Percentiles rank a stretch among this genome's conserved stretches.
Conservation (phyloP, 2,888 invertebrate species). For the Leptinotarsa peninsularis region DNA sequence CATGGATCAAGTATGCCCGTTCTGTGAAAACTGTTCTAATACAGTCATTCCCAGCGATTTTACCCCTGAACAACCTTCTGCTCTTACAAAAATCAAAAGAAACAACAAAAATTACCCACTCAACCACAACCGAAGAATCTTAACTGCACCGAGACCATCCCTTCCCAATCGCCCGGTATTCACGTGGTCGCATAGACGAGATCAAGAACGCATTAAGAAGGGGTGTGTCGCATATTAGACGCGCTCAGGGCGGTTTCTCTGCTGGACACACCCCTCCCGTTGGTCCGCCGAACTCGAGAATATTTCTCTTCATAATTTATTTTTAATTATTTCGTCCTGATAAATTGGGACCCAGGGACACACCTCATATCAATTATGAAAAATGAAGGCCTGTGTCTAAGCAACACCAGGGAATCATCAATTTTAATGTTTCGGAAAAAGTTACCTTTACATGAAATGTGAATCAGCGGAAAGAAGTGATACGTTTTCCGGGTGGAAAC, state of each 20-base stretch:
- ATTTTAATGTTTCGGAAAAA: conserved; percentile 32
- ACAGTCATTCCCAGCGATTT: too few species aligned
- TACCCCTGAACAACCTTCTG: neutral
- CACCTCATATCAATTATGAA: conserved; percentile 47
- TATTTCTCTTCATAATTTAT: conserved; percentile 51
- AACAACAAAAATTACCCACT: neutral
- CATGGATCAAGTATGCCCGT: too few species aligned
- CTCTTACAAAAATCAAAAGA: neutral
- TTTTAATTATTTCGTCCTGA: conserved; percentile 55
- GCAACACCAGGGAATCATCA: conserved; percentile 39
- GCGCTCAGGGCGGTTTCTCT: conserved; percentile 56
- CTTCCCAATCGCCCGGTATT: conserved; percentile 27
- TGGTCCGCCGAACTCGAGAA: conserved; percentile 47
- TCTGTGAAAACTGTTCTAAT: too few species aligned
- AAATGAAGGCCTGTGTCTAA: conserved; percentile 39
- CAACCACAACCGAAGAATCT: neutral
- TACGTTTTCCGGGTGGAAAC: neutral
- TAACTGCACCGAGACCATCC: conserved; percentile 15
- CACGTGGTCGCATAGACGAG: conserved; percentile 21
- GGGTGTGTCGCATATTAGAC: conserved; percentile 61
- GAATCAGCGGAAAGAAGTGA: conserved; percentile 8
- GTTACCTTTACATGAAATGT: conserved; percentile 16
- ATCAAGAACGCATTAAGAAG: conserved; percentile 30
- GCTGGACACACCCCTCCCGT: conserved; percentile 57
- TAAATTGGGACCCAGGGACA: conserved; percentile 46